Percentiles rank a stretch among this genome's conserved stretches.
phyloP scores from a whole-genome alignment of 2,888 invertebrate species.

The Pammene aurita region DNA sequence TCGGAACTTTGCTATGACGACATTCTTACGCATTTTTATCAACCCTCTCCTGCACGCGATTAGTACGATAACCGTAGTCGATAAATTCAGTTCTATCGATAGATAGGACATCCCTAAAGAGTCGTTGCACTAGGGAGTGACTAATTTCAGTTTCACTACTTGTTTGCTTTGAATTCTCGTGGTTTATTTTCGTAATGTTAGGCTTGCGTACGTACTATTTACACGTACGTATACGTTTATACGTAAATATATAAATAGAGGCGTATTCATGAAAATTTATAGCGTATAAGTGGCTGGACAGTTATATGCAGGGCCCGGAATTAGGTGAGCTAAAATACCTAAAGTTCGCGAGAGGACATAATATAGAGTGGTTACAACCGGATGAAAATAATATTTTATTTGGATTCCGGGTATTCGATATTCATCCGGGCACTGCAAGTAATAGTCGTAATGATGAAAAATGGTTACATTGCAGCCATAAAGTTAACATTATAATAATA shows the following conservation, averaged over 20 bases:
- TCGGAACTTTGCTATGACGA: too few relatives aligned
- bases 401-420: too few relatives aligned
- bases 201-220: conserved; percentile 46
- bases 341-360: too few relatives aligned
- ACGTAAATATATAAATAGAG: neutral
- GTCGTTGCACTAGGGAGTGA: conserved; percentile 73
- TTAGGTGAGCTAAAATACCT: too few relatives aligned
- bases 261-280: conserved; percentile 3
- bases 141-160: conserved; percentile 75
- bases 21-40: too few relatives aligned
- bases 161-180: conserved; percentile 58
- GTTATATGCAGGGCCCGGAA: neutral
- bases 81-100: conserved; percentile 16
- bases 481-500: too few relatives aligned
- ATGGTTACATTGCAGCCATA: too few relatives aligned
- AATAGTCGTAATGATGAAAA: too few relatives aligned
- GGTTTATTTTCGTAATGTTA: conserved; percentile 71
- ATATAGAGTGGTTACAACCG: too few relatives aligned
- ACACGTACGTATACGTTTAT: neutral
- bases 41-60: neutral
- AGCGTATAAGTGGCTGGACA: neutral
- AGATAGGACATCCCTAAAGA: conserved; percentile 59
- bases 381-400: too few relatives aligned
- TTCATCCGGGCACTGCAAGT: too few relatives aligned
- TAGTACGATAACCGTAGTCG: neutral